A percentile compares a stretch with the other conserved stretches of the same genome.
These are phyloP conservation scores for Zeus faber DNA, from an alignment of 2,113 vertebrate species.

Conservation along the genomic window DNA sequence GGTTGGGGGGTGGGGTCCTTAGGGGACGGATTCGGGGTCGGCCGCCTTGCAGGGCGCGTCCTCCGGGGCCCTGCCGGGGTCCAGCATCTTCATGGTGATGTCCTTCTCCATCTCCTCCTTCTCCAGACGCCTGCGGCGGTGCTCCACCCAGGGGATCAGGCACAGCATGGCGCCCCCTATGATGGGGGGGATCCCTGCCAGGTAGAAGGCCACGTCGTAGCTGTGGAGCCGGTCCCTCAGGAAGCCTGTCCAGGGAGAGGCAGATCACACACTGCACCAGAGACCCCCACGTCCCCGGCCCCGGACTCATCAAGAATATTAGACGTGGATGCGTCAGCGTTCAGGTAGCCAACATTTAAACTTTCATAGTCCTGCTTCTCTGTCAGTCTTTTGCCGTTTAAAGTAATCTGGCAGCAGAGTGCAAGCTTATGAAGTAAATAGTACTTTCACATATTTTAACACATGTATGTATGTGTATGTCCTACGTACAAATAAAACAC, in stretches of 20 bases:
- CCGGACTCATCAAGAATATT: too few species aligned
- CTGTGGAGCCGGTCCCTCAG: constrained; percentile 81
- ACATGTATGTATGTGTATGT: too few species aligned
- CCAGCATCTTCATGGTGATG: constrained; percentile 79
- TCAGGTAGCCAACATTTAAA: too few species aligned
- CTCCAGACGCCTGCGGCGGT: constrained; percentile 58
- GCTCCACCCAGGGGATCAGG: constrained; percentile 89
- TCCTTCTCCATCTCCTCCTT: constrained; percentile 57
- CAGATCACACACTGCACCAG: not conserved
- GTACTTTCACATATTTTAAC: too few species aligned
- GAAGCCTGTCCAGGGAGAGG: constrained; percentile 76
- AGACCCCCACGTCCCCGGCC: not conserved
- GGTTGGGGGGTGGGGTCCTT: not conserved
- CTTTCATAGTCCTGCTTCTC: too few species aligned
- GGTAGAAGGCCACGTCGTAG: constrained; percentile 90
- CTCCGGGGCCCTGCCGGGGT: constrained; percentile 47
- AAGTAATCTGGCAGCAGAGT: too few species aligned
- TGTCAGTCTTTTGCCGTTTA: too few species aligned
- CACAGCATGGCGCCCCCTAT: constrained; percentile 87
- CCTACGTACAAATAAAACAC: too few species aligned
- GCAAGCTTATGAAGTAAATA: too few species aligned
- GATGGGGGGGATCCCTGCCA: constrained; percentile 93
- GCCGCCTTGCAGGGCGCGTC: constrained; percentile 47
- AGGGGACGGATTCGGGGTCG: constrained; percentile 80
- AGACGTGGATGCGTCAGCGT: too few species aligned